A percentile compares a stretch with the other conserved stretches of the same genome.
These are phyloP conservation scores for Notechis scutatus DNA, from an alignment of 2,113 vertebrate genomes.

Conservation along the genomic window DNA sequence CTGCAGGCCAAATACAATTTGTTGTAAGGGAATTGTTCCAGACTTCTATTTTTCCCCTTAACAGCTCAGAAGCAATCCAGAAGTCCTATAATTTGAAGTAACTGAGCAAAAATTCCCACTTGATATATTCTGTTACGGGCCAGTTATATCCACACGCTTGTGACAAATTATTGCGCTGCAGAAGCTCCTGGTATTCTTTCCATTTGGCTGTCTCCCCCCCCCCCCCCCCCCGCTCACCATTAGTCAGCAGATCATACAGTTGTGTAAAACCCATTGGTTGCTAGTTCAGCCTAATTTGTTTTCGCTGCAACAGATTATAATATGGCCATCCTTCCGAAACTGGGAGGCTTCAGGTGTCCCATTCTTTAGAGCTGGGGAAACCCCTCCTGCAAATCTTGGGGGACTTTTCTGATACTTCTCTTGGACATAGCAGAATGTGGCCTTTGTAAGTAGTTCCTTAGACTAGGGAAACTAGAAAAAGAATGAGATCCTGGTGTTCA, in stretches of 20 bases:
- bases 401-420: background rate
- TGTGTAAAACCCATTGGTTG: background rate
- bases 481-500: background rate
- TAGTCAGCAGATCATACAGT: background rate
- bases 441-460: background rate
- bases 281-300: background rate
- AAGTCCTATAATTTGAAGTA: background rate
- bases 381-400: background rate
- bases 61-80: background rate
- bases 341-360: background rate
- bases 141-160: background rate
- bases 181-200: background rate
- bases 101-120: background rate
- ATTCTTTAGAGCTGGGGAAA: background rate
- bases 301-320: background rate
- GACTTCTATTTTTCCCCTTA: background rate
- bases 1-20: background rate
- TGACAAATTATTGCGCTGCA: background rate
- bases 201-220: background rate
- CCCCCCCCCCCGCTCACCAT: background rate
- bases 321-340: background rate
- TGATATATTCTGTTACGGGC: background rate
- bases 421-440: background rate
- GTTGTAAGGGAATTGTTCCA: background rate
- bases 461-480: background rate